Evolutionary conservation across 2,888 invertebrate species (phyloP), one percentile per base, ranked within the genome.

Genomic region (Aproaerema taeniolella): DNA sequence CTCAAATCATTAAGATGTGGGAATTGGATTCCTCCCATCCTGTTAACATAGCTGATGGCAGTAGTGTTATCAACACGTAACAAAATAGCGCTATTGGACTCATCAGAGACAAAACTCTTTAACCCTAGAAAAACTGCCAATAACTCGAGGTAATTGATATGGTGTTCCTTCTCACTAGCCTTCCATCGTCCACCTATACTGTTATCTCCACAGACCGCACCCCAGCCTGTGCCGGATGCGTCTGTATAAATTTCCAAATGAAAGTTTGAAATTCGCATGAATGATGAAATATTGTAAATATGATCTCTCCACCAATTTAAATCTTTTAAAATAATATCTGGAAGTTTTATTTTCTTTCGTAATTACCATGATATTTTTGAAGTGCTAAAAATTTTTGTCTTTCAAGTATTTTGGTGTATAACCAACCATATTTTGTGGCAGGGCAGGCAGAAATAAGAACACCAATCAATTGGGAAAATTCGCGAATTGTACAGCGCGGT

Each of bases 391-490:
- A 47, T 36, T 49, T 47, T 29, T 38, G 17, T 8, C 45, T 15
- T 34, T 49, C 49, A 6, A 49, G n/a, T 2, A 11, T 29, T 15
- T 47, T 45, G 3, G 47, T 49, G 13, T 42, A 47, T 2, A 49
- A 5, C 43, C 45, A 46, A 7, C 39, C 34, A 25, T 40, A 40
- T 11, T 25, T 34, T 13, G 13, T 14, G 14, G 34, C 34, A 1
- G 39, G 45, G 17, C 42, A 47, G 2, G 44, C 41, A 0, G 47
- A 31, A 12, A 11, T 33, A 4, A 47, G 24, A 8, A 43, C 37
- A 2, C 43, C 43, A 8, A 42, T 40, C 0, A 47, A 20, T 2
- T 40, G 30, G 2, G 46, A 20, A 13, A 44, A 38, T 2, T 48
- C 45, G 16, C 40, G 11, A 5, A 42, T 40, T 5, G 38, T 34